A percentile compares a stretch with the other conserved stretches of the same genome.
phyloP scores from a whole-genome alignment of 2,113 vertebrate species.

The Verasper variegatus region DNA sequence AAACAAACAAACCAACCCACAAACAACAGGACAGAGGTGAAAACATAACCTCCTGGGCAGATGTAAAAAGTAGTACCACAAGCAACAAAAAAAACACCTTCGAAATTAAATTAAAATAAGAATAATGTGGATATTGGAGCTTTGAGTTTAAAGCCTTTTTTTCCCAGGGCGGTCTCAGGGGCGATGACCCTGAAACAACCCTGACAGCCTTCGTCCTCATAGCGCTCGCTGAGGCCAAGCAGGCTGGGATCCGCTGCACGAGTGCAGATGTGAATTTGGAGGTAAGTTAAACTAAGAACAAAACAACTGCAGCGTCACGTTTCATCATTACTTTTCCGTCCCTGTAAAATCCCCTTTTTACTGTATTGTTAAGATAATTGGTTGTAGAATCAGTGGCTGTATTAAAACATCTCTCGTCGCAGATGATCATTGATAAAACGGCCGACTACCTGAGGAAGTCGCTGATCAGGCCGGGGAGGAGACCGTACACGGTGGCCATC shows the following conservation, averaged over 20 bases:
- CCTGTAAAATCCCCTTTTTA: too few relatives aligned
- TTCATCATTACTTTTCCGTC: not conserved
- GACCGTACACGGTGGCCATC: constrained; percentile 89
- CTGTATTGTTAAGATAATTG: not conserved
- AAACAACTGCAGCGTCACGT: not conserved
- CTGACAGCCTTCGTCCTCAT: constrained; percentile 90
- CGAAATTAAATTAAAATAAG: too few relatives aligned
- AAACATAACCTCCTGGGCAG: too few relatives aligned
- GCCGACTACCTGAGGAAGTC: constrained; percentile 63
- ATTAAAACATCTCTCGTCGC: not conserved
- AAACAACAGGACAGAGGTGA: too few relatives aligned
- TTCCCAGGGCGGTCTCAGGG: constrained; percentile 84
- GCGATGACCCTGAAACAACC: constrained; percentile 77
- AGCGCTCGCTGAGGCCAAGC: constrained; percentile 82
- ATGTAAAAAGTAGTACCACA: too few relatives aligned
- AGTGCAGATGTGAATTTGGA: constrained; percentile 13
- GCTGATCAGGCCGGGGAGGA: constrained; percentile 49
- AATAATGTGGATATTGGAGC: not conserved
- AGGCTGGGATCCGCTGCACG: constrained; percentile 71
- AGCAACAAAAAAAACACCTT: too few relatives aligned
- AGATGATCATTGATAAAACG: constrained; percentile 50
- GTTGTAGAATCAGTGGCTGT: not conserved
- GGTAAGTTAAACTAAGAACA: constrained; percentile 14
- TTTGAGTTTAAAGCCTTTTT: not conserved
- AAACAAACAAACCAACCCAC: too few relatives aligned